phyloP scores from a whole-genome alignment of 1,140 invertebrate species.

The Caerostris darwini region DNA sequence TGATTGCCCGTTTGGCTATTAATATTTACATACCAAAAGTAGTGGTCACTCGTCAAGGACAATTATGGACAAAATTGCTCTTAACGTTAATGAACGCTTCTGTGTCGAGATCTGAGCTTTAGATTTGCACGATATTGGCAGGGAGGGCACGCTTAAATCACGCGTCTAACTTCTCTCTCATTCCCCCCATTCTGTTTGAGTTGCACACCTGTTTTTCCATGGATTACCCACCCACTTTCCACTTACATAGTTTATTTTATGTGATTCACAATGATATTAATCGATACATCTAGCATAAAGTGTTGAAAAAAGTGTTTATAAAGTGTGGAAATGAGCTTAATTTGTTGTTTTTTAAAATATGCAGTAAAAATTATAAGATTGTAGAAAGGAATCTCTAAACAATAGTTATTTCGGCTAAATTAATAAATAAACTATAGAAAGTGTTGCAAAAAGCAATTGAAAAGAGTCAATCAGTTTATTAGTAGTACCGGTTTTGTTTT shows the following conservation, averaged over 20 bases:
- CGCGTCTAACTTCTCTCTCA: not conserved
- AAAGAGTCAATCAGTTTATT: too few species aligned
- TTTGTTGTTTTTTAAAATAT: too few species aligned
- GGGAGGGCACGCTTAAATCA: constrained; percentile 20
- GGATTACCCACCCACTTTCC: not conserved
- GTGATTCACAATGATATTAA: not conserved
- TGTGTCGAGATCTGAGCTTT: constrained; percentile 7
- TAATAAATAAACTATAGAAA: too few species aligned
- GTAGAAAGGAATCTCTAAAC: too few species aligned
- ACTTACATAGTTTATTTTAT: not conserved
- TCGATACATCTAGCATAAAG: not conserved
- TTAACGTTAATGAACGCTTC: constrained; percentile 8
- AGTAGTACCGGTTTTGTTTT: too few species aligned
- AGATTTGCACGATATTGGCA: constrained; percentile 17
- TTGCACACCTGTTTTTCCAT: not conserved
- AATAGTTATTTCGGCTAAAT: too few species aligned
- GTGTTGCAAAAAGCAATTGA: too few species aligned
- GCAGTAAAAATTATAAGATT: too few species aligned
- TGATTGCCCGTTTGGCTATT: constrained; percentile 40
- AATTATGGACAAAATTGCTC: constrained; percentile 29
- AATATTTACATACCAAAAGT: constrained; percentile 55
- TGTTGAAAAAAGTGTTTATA: too few species aligned
- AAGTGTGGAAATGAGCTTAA: not conserved
- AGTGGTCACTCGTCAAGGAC: constrained; percentile 42
- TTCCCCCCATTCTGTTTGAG: not conserved